These are phyloP conservation scores for Paralinhomoeus sp. DNA, from an alignment of 2,888 invertebrate species.

Conservation along the genomic window DNA sequence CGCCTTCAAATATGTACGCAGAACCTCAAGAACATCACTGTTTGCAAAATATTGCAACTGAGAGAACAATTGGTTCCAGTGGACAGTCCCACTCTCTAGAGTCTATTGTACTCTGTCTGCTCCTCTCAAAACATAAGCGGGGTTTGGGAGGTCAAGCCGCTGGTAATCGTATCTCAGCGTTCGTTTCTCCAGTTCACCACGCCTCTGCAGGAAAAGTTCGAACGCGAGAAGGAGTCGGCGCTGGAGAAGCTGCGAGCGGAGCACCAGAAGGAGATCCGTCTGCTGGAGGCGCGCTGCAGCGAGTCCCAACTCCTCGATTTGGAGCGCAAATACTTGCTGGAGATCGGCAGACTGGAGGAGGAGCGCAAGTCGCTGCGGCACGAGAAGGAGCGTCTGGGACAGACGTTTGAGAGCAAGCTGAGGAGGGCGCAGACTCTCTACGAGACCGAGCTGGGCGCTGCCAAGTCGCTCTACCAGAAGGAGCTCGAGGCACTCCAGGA, in stretches of 20 bases:
- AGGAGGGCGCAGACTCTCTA: conserved; percentile 21
- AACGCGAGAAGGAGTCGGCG: conserved; percentile 23
- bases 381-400: conserved; percentile 24
- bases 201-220: conserved; percentile 21
- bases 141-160: no score
- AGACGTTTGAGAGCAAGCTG: conserved; percentile 24
- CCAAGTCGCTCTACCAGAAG: conserved; percentile 20
- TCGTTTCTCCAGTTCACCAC: no score
- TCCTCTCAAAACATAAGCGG: no score
- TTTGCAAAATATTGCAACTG: no score
- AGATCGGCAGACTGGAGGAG: conserved; percentile 23
- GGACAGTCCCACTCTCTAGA: no score
- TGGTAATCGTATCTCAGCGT: no score
- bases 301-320: conserved; percentile 22
- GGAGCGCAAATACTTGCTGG: conserved; percentile 25
- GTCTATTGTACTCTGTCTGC: no score
- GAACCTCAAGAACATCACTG: no score
- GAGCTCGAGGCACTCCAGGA: conserved; percentile 23
- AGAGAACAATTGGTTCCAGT: no score
- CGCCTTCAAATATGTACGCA: no score
- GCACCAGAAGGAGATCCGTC: conserved; percentile 24
- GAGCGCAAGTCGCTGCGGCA: conserved; percentile 19
- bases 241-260: conserved; percentile 23
- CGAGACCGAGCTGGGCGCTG: conserved; percentile 23
- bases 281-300: conserved; percentile 20